phyloP scores from a whole-genome alignment of 2,888 invertebrate genomes.

The Agrochola litura region DNA sequence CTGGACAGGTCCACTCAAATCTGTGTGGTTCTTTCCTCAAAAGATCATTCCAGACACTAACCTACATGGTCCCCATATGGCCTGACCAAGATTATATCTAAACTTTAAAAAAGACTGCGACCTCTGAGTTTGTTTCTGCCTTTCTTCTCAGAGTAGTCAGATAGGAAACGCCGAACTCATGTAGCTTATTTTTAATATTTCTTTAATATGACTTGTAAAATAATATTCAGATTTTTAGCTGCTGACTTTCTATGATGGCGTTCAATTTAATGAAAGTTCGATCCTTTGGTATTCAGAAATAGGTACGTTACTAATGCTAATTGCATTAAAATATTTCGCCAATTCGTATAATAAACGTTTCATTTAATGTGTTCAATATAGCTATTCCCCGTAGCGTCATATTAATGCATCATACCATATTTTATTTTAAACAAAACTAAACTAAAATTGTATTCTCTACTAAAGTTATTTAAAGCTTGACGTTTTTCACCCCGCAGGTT shows the following conservation, averaged over 20 bases:
- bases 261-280: background rate
- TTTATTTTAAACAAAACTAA: background rate
- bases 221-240: background rate
- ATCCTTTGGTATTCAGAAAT: background rate
- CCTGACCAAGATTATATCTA: too few species aligned
- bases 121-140: too few species aligned
- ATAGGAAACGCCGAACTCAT: too few species aligned
- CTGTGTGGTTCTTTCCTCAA: too few species aligned
- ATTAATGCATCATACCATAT: background rate
- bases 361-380: background rate
- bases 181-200: too few species aligned
- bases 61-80: too few species aligned
- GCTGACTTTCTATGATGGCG: background rate
- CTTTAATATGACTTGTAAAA: too few species aligned
- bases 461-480: background rate
- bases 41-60: too few species aligned
- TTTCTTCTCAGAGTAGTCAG: too few species aligned
- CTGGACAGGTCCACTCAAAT: too few species aligned
- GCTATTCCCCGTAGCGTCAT: too few species aligned
- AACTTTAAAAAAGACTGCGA: too few species aligned
- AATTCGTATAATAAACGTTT: background rate
- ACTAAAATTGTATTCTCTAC: background rate
- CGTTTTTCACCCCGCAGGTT: constrained; percentile 2
- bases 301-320: background rate
- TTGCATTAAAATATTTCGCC: background rate